A percentile compares a stretch with the other conserved stretches of the same genome.
Evolutionary conservation across 2,113 vertebrate genomes (phyloP).

Genomic region (Barnardius zonarius): DNA sequence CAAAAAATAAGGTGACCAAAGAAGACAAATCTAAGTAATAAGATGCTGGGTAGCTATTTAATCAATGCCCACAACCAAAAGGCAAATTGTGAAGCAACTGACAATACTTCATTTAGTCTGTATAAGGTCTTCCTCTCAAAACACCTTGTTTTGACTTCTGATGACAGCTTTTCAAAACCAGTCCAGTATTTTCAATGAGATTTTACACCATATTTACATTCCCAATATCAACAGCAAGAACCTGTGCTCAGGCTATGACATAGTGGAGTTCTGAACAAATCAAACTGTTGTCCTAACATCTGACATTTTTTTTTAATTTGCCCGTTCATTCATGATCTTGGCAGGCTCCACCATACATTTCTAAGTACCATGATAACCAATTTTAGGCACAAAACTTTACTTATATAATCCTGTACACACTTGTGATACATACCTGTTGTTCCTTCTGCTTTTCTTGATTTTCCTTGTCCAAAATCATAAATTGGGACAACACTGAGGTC

Average conservation of each 20-base stretch:
- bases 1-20: neutral
- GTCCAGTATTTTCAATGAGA: neutral
- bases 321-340: neutral
- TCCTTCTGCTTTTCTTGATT: conserved; percentile 93
- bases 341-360: neutral
- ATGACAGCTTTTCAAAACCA: neutral
- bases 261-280: neutral
- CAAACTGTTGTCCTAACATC: neutral
- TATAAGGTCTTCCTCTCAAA: neutral
- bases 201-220: neutral
- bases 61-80: neutral
- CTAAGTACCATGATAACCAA: neutral
- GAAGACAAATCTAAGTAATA: neutral
- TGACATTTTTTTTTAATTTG: neutral
- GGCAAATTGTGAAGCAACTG: neutral
- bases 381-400: neutral
- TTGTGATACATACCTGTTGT: conserved; percentile 85
- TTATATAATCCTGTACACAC: neutral
- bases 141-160: neutral
- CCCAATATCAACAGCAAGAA: neutral
- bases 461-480: conserved; percentile 90
- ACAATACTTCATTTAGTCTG: neutral
- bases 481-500: conserved; percentile 85
- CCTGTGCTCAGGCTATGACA: neutral
- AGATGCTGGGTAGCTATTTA: neutral